Evolutionary conservation across 1,140 invertebrate species (phyloP), one percentile per base, ranked within the genome.

Genomic region (Geopemphigus sp.): DNA sequence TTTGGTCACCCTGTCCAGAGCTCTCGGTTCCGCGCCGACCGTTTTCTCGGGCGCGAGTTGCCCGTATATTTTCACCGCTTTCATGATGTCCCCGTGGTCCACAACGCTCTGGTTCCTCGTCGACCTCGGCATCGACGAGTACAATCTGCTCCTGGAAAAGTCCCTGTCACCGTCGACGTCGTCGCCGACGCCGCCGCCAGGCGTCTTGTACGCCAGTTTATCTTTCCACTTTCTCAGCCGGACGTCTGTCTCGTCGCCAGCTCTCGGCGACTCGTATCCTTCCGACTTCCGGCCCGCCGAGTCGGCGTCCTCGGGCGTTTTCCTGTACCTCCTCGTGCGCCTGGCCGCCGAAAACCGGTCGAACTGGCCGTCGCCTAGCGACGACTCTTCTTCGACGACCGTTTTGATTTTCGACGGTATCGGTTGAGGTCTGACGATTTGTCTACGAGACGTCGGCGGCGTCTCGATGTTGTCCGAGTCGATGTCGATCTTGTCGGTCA

Each of bases 381-480:
- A 50, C 54, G 47, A 50, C 64, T 82, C 82, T 81, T 84, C 83
- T 59, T 84, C 84, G 50, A 56, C 84, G 50, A 56, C 66, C 0
- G 81, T 45, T 39, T 76, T 54, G 32, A 47, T 54, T 53, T 24
- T 73, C 10, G 24, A 50, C 26, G 47, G 81, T 1, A n/a, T 39
- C 29, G 66, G 19, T 8, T 53, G 54, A 22, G 47, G 56, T 59
- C 89, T 83, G 92, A 91, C 5, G 90, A 85, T 83, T 91, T 89
- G 78, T 1, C 74, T 57, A 11, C 94, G 88, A 15, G 90, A 92
- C 0, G 90, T 91, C 1, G 94, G 94, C 8, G 94, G 94, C 8
- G 94, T 95, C 87, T 95, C 94, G 22, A 95, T 93, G 82, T 96
- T 96, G 82, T 96, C 94, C 5, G 93, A 93, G 84, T 96, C 94